Conservation (phyloP, 2,113 vertebrate genomes). For the Oryzias melastigma region DNA sequence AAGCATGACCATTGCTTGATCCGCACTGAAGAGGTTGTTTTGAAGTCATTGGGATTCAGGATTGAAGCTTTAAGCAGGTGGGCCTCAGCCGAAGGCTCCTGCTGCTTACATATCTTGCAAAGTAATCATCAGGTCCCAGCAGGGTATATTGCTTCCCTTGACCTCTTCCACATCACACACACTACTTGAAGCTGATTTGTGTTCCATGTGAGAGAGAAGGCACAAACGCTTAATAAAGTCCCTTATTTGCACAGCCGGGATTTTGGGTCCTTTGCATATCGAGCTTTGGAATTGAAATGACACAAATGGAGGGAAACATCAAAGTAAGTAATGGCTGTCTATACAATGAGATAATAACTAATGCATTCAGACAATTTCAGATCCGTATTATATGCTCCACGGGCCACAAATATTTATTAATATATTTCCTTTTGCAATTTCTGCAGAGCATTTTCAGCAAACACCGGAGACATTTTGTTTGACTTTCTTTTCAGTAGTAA, state of each 20-base stretch:
- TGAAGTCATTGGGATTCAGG: slow-evolving; percentile 35
- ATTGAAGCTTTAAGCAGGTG: slow-evolving; percentile 38
- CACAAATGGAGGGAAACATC: background rate
- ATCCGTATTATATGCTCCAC: slow-evolving; percentile 27
- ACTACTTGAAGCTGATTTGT: slow-evolving; percentile 28
- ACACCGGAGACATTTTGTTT: background rate
- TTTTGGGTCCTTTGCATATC: slow-evolving; percentile 17
- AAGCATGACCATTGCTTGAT: background rate
- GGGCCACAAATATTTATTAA: slow-evolving; percentile 7
- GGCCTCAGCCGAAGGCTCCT: slow-evolving; percentile 38
- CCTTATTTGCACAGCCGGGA: slow-evolving; percentile 3
- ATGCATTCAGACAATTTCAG: slow-evolving; percentile 25
- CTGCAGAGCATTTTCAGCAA: background rate
- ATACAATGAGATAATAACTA: slow-evolving; percentile 30
- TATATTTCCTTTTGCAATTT: slow-evolving; percentile 15
- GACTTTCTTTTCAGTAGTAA: background rate
- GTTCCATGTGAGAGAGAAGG: slow-evolving; percentile 10
- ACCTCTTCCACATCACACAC: slow-evolving; percentile 38
- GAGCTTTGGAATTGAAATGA: slow-evolving; percentile 27
- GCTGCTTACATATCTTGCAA: slow-evolving; percentile 46
- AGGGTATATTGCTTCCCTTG: slow-evolving; percentile 45
- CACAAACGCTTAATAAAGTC: slow-evolving; percentile 14
- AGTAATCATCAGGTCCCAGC: slow-evolving; percentile 44
- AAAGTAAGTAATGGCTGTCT: background rate
- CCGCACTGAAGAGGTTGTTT: slow-evolving; percentile 16